Base-by-base conservation (phyloP, 2,888 invertebrate genomes). In the Heteromurus nitidus region DNA sequence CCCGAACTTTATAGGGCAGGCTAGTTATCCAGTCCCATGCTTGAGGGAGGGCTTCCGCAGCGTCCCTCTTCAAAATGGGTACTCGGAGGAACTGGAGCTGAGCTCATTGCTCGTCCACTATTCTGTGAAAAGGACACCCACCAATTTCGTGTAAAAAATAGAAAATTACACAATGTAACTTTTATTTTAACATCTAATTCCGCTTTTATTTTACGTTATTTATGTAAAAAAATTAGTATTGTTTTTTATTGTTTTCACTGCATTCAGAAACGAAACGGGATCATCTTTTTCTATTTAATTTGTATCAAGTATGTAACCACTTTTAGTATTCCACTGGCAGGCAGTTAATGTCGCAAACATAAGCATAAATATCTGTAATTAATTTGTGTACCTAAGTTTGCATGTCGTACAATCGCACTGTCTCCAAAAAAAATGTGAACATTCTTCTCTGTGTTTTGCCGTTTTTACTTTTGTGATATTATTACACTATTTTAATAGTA, bases 1-100 rank as follows among this genome's bases (percentile, higher is more conserved):
- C 88, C 95, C 94, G 13, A 97, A 97, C 91, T 97, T 98, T 89
- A 94, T 98, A 82, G 98, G 98, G 0, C 99, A 99, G 90, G 96
- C 96, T 50, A 96, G 96, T 13, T 97, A 94, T 90, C 97, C 98
- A 0, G 89, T 94, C 44, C 92, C 92, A 75, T 95, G 95, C 88
- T 90, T 96, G 31, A 92, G 95, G 74, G 92, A 93, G 81, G 98
- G 99, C 0, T 98, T 94, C 89, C 92, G 99, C 75, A 97, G 98
- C 89, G 93, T 99, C 18, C 94, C 94, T 11, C 91, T 99, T 77
- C 94, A 93, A 86, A 99, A 99, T 89, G 95, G 93, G 36, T 96
- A 92, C 89, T 96, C 96, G 83, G 98, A 99, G 90, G 96, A 96
- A 88, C 90, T 98, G 67, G 99, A 99, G 89, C 90, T 99, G 73